phyloP scores from a whole-genome alignment of 2,113 vertebrate genomes.

The Syngnathus typhle region DNA sequence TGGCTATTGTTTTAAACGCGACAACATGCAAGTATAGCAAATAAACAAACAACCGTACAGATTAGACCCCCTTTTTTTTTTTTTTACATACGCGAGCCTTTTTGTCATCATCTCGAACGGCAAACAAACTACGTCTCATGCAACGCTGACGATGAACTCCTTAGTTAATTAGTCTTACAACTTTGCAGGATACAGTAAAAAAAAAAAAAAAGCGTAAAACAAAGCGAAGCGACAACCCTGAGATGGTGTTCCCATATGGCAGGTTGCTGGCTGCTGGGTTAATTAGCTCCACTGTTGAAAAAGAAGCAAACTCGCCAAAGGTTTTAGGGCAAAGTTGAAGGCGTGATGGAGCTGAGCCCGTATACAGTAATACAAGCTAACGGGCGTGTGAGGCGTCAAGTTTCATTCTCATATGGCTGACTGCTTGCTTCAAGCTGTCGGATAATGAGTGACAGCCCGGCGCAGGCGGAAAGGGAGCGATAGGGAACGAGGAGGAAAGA shows the following conservation, averaged over 20 bases:
- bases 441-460: constrained; percentile 63
- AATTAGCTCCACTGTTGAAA: constrained; percentile 62
- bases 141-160: constrained; percentile 29
- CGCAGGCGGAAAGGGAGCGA: constrained; percentile 5
- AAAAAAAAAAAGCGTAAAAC: constrained; percentile 14
- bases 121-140: constrained; percentile 39
- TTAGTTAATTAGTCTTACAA: constrained; percentile 47
- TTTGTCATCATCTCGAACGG: constrained; percentile 10
- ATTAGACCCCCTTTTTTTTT: too few species aligned
- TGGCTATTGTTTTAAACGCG: background rate
- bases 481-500: constrained; percentile 7
- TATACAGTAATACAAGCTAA: constrained; percentile 54
- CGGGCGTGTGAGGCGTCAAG: constrained; percentile 56
- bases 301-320: constrained; percentile 61
- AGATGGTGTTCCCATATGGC: constrained; percentile 46
- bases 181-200: constrained; percentile 18
- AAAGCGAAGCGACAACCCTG: constrained; percentile 31
- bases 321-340: constrained; percentile 65
- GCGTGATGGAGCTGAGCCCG: constrained; percentile 45
- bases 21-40: background rate
- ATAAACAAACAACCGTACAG: background rate
- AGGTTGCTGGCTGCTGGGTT: constrained; percentile 43
- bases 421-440: constrained; percentile 69
- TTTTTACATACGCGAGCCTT: background rate
- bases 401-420: constrained; percentile 66